A percentile compares a stretch with the other conserved stretches of the same genome.
Conservation (phyloP, 1,140 invertebrate genomes). For the Aplysia californica region DNA sequence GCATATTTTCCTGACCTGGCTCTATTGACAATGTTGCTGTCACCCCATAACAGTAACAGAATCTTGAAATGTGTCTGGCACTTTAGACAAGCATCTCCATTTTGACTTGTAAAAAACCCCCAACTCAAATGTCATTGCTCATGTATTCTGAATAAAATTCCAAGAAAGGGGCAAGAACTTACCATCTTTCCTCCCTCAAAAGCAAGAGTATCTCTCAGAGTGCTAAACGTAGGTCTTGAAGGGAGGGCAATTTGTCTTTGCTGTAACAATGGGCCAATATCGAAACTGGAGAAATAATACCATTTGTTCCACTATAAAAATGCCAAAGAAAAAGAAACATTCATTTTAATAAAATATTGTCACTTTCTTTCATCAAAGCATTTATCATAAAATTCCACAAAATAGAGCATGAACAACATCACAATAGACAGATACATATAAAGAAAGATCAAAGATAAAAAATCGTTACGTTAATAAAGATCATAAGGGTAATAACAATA, state of each 20-base stretch:
- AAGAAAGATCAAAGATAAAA: too few species aligned
- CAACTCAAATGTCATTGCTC: not conserved
- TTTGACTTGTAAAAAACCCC: too few species aligned
- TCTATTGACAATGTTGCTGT: too few species aligned
- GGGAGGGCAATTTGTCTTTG: constrained; percentile 14
- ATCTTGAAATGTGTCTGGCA: too few species aligned
- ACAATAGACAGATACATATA: too few species aligned
- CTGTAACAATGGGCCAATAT: not conserved
- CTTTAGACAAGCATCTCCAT: too few species aligned
- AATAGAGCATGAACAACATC: too few species aligned
- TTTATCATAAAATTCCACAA: not conserved
- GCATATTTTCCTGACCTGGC: too few species aligned
- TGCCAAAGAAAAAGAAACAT: not conserved
- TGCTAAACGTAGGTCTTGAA: not conserved
- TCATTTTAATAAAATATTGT: not conserved
- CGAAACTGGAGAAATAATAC: constrained; percentile 1
- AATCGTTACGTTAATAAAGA: too few species aligned
- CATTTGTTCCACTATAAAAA: not conserved
- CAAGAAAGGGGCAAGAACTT: not conserved
- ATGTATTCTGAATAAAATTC: not conserved
- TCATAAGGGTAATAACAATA: too few species aligned
- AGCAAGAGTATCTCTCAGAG: constrained; percentile 9
- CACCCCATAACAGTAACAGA: too few species aligned
- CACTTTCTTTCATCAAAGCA: not conserved
- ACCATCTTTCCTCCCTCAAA: constrained; percentile 20